Percentiles rank a stretch among this genome's conserved stretches.
Conservation (phyloP, 1,140 invertebrate species). For the Leptonema lineaticorne region DNA sequence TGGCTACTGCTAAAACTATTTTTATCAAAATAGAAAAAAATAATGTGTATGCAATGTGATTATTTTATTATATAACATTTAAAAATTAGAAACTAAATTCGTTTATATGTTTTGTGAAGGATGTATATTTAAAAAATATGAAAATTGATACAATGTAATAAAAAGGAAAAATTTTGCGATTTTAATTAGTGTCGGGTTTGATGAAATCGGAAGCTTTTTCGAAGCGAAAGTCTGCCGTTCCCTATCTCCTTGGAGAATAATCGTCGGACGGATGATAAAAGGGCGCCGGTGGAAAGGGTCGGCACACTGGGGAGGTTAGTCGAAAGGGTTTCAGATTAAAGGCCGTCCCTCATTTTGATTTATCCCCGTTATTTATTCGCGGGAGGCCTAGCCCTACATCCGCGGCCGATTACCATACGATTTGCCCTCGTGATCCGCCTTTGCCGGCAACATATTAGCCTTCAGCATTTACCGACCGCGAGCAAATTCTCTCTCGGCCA, state of each 20-base stretch:
- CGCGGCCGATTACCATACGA: slow-evolving; percentile 36
- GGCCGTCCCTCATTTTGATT: slow-evolving; percentile 41
- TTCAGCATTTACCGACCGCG: slow-evolving; percentile 13
- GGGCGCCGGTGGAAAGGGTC: slow-evolving; percentile 18
- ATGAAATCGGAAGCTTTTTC: too few species aligned
- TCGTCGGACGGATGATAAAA: slow-evolving; percentile 17
- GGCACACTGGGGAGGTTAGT: slow-evolving; percentile 25
- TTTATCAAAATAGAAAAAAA: too few species aligned
- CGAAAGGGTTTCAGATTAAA: slow-evolving; percentile 41
- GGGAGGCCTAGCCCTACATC: slow-evolving; percentile 23
- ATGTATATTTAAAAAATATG: too few species aligned
- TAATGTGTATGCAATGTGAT: too few species aligned
- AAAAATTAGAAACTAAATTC: too few species aligned
- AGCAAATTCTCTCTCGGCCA: slow-evolving; percentile 5
- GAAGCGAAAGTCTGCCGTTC: neutral
- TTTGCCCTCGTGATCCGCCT: slow-evolving; percentile 33
- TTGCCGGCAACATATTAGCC: slow-evolving; percentile 27
- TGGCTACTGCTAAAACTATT: too few species aligned
- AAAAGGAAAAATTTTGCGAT: neutral
- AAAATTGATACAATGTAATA: too few species aligned
- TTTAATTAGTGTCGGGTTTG: too few species aligned
- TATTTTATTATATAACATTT: too few species aligned
- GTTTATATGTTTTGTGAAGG: too few species aligned
- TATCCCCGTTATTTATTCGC: slow-evolving; percentile 41
- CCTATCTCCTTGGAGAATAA: neutral